These are phyloP conservation scores for Bombus confusus DNA, from an alignment of 1,140 invertebrate species.

Conservation along the genomic window DNA sequence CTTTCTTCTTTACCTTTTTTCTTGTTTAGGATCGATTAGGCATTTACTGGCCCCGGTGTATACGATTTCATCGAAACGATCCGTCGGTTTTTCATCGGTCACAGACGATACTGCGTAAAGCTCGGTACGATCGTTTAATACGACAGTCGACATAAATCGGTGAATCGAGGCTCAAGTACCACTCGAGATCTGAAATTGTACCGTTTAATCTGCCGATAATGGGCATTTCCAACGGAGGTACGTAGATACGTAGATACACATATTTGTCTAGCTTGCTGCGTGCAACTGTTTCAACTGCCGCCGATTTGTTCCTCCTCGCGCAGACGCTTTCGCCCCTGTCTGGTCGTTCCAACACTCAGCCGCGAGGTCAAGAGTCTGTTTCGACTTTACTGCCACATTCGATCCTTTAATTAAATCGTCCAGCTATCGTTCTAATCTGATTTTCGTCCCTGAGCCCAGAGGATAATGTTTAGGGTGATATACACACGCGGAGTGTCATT, in stretches of 20 bases:
- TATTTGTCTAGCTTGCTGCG: slow-evolving; percentile 35
- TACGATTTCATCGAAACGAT: slow-evolving; percentile 14
- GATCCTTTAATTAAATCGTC: slow-evolving; percentile 24
- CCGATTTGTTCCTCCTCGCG: slow-evolving; percentile 13
- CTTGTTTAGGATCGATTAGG: not conserved
- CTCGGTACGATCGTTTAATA: slow-evolving; percentile 25
- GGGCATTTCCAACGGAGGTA: slow-evolving; percentile 28
- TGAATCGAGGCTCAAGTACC: not conserved
- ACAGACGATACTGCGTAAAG: not conserved
- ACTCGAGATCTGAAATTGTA: slow-evolving; percentile 41
- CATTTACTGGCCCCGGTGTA: not conserved
- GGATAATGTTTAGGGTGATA: not conserved
- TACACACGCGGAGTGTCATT: not conserved
- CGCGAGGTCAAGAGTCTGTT: not conserved
- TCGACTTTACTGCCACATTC: not conserved
- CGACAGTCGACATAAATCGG: slow-evolving; percentile 46
- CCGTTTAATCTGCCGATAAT: slow-evolving; percentile 57
- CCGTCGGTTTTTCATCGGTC: slow-evolving; percentile 27
- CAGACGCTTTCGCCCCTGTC: not conserved
- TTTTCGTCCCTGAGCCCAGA: not conserved
- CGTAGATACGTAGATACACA: slow-evolving; percentile 25
- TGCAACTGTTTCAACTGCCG: not conserved
- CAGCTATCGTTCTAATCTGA: not conserved
- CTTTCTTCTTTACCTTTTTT: not conserved
- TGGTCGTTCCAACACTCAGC: not conserved